phyloP scores from a whole-genome alignment of 2,888 invertebrate genomes.

The Acleris laterana region DNA sequence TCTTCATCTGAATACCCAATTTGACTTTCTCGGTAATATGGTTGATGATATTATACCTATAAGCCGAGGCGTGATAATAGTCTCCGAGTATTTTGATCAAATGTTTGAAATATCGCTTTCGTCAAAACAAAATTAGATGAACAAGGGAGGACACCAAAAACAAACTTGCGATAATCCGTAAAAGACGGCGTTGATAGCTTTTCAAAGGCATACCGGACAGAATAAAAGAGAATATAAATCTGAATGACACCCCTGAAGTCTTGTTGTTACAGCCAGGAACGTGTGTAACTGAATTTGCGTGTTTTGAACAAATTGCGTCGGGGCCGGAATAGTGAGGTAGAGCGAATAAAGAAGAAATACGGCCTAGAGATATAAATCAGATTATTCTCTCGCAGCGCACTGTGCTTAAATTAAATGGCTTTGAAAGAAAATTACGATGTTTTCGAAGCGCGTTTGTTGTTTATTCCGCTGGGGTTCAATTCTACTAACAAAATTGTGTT shows the following conservation, averaged over 20 bases:
- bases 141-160: constrained; percentile 5
- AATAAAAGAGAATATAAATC: constrained; percentile 33
- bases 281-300: constrained; percentile 58
- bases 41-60: constrained; percentile 6
- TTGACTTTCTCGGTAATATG: constrained; percentile 22
- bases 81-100: not conserved
- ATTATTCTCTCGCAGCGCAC: constrained; percentile 62
- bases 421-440: constrained; percentile 69
- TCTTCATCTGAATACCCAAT: constrained; percentile 20
- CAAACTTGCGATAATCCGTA: constrained; percentile 28
- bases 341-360: constrained; percentile 63
- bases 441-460: constrained; percentile 46
- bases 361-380: constrained; percentile 70
- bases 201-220: constrained; percentile 16
- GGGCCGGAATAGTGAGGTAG: constrained; percentile 51
- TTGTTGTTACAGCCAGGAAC: constrained; percentile 45
- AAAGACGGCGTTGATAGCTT: constrained; percentile 15
- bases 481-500: too few relatives aligned
- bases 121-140: constrained; percentile 3
- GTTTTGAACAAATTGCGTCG: constrained; percentile 63
- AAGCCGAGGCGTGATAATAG: not conserved
- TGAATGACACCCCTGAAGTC: constrained; percentile 13
- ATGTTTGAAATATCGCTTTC: constrained; percentile 16
- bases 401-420: constrained; percentile 68
- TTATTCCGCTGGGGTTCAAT: constrained; percentile 29